A percentile compares a stretch with the other conserved stretches of the same genome.
Conservation (phyloP, 2,888 invertebrate species). For the Hirtodrosophila cameraria region DNA sequence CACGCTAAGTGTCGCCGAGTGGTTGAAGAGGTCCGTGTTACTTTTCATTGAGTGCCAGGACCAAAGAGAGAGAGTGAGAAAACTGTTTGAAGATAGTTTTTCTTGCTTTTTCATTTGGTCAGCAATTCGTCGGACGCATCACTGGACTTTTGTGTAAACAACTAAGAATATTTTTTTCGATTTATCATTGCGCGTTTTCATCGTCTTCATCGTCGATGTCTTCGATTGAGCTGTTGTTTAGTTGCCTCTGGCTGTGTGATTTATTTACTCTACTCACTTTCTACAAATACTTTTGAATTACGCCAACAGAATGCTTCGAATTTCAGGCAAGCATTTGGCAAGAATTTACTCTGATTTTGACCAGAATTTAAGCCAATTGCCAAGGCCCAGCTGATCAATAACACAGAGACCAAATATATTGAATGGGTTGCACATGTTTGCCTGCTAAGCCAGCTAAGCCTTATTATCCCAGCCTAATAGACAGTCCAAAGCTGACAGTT, state of each 20-base stretch:
- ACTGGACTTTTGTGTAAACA: slow-evolving; percentile 66
- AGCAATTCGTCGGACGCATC: slow-evolving; percentile 31
- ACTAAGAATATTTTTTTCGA: slow-evolving; percentile 73
- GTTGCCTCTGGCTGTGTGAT: slow-evolving; percentile 58
- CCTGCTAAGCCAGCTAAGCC: slow-evolving; percentile 14
- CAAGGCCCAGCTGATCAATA: slow-evolving; percentile 31
- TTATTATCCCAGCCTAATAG: slow-evolving; percentile 43
- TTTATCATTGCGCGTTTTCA: slow-evolving; percentile 70
- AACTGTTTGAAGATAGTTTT: slow-evolving; percentile 32
- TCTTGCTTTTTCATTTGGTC: slow-evolving; percentile 24
- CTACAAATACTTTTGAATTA: slow-evolving; percentile 14
- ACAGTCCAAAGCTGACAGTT: slow-evolving; percentile 17
- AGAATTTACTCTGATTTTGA: slow-evolving; percentile 33
- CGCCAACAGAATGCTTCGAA: slow-evolving; percentile 34
- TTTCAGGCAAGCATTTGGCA: slow-evolving; percentile 20
- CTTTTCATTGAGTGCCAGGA: slow-evolving; percentile 44
- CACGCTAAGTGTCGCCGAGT: slow-evolving; percentile 12
- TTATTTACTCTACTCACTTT: slow-evolving; percentile 57
- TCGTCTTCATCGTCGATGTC: slow-evolving; percentile 28
- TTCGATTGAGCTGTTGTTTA: slow-evolving; percentile 57
- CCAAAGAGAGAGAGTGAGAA: slow-evolving; percentile 18
- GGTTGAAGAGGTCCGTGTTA: slow-evolving; percentile 44
- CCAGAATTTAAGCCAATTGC: slow-evolving; percentile 44
- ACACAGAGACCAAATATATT: slow-evolving; percentile 1
- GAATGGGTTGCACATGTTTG: slow-evolving; percentile 6